Evolutionary conservation across 2,888 invertebrate species (phyloP), one percentile per base, ranked within the genome.

Genomic region (Beris chalybata): DNA sequence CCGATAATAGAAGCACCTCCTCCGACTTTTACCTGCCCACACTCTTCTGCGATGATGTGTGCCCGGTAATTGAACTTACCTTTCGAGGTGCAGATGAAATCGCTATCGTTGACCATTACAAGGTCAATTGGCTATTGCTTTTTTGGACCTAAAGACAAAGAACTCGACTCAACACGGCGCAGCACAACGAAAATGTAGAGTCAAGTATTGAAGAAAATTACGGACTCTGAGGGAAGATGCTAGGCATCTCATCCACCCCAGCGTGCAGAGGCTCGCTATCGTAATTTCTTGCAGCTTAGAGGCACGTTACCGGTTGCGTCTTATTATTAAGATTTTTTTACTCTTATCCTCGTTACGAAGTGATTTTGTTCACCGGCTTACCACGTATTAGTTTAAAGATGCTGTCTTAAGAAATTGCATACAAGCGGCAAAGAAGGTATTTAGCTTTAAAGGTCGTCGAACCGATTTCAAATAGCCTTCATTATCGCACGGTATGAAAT

Each of bases 111-210:
- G 59, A 11, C 59, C 13, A 59, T 50, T 59, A 50, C 59, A 48
- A 59, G 59, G 59, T 59, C 59, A 50, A 59, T 59, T 47, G 48
- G 32, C n/a, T 59, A n/a, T 5, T 7, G 48, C 50, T 59, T 58
- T 59, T 59, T 32, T 22, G 32, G 59, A 48, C 50, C 59, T 32
- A 7, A 50, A 59, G 59, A 48, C 48, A 50, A 59, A 59, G 50
- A 48, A 22, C 32, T 47, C 22, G 12, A 32, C 22, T 29, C n/a
- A 5, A 45, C 4, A 47, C 45, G 47, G 44, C 45, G 58, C 56
- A 56, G 2, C 58, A 11, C 47, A n/a, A 30, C 58, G n/a, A 13
- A 30, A 44, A 45, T 22, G 45, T 12, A 11, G 47, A 29, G 31
- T 32, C 43, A 12, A 58, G 22, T 11, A 13, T 11, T 45, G 29